phyloP scores from a whole-genome alignment of 2,113 vertebrate genomes.

The Prochilodus magdalenae region DNA sequence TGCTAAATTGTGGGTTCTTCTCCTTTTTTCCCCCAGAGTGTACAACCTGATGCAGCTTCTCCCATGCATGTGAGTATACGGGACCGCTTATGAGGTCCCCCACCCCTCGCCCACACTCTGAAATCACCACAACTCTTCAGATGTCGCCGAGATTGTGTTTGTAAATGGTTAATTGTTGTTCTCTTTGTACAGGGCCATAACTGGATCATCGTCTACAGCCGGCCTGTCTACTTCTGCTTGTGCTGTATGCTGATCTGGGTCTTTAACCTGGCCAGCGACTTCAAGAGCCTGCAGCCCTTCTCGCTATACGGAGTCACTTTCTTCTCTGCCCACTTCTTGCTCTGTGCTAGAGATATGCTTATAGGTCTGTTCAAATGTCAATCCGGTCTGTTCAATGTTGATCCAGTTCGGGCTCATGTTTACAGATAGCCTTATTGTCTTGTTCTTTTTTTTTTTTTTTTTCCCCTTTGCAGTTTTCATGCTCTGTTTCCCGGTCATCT shows the following conservation, averaged over 20 bases:
- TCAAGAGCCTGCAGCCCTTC: constrained; percentile 67
- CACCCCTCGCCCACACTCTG: background rate
- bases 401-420: background rate
- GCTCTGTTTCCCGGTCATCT: constrained; percentile 88
- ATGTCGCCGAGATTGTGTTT: background rate
- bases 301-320: constrained; percentile 77
- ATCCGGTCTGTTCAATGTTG: background rate
- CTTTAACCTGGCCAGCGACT: constrained; percentile 77
- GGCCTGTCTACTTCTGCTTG: constrained; percentile 80
- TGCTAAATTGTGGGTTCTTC: background rate
- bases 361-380: constrained; percentile 67
- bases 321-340: constrained; percentile 78
- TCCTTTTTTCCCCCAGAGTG: constrained; percentile 77
- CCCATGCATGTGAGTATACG: constrained; percentile 89
- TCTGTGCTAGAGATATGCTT: constrained; percentile 76
- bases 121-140: background rate
- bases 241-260: constrained; percentile 79
- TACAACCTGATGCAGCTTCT: constrained; percentile 90
- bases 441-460: background rate
- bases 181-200: constrained; percentile 75
- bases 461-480: constrained; percentile 79
- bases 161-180: constrained; percentile 1
- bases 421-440: background rate
- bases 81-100: background rate
- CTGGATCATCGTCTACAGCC: constrained; percentile 83